Base-by-base conservation (phyloP, 2,888 invertebrate species). In the Dicranocentrus wangi region DNA sequence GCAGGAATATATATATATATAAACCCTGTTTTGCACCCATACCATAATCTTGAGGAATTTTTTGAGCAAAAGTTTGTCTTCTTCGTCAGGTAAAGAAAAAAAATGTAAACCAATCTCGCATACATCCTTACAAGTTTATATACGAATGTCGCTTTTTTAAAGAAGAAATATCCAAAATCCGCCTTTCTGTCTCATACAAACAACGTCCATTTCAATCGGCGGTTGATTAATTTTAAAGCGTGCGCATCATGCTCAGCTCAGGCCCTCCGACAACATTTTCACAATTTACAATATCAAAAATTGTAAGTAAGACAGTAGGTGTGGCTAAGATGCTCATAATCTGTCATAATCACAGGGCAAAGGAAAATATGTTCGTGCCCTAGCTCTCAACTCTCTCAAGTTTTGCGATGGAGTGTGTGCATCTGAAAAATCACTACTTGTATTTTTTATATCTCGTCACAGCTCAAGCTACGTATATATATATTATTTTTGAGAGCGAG, bases 321-420 rank as follows among this genome's bases (percentile, higher is more conserved):
- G 79, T 71, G 79, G 79, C 79, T 25, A 53, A 2, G 42, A 60
- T 65, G 28, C 47, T 66, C 71, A 72, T 79, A 79, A 79, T 79
- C 79, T 79, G 79, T 79, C 79, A 79, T 79, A 79, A 79, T 79
- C 79, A 79, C 42, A 79, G 79, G 71, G 71, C 66, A 65, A 19
- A 21, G 55, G 68, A 51, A 68, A 27, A 51, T 10, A 8, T 39
- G 53, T 69, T 55, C 66, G 47, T 60, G 60, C 32, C 3, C 32
- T 15, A 23, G 27, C n/a, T 17, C 3, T 47, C 8, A 39, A 8
- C 13, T 39, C 13, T 39, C 13, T 47, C n/a, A 15, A 10, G 17
- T n/a, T 17, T 47, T 3, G 47, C 17, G n/a, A 17, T 39, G 39
- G 7, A 39, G 39, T 39, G 39, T 39, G 39, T 39, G 7, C 13